These are phyloP conservation scores for Tridacna gigas DNA, from an alignment of 2,888 invertebrate genomes.

Conservation along the genomic window DNA sequence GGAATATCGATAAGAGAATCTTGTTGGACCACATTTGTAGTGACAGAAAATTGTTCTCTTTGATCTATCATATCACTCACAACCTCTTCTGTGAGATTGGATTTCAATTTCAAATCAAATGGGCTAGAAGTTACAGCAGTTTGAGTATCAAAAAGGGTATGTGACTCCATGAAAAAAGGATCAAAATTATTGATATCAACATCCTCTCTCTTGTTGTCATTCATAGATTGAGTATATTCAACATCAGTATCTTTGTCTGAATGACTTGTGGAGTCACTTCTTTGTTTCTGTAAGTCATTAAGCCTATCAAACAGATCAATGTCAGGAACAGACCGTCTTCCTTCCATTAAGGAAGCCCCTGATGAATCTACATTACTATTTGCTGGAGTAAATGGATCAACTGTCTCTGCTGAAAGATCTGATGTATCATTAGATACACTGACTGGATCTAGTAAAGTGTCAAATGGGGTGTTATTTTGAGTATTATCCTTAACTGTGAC, in stretches of 20 bases:
- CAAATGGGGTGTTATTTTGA: not conserved
- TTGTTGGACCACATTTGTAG: not conserved
- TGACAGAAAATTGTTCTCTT: too few species aligned
- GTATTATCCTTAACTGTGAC: not conserved
- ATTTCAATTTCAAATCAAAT: too few species aligned
- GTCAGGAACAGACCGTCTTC: constrained; percentile 22
- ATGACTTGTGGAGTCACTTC: constrained; percentile 11
- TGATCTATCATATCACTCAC: too few species aligned
- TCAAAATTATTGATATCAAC: constrained; percentile 8
- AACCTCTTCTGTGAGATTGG: too few species aligned
- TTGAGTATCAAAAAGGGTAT: not conserved
- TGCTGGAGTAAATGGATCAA: constrained; percentile 83
- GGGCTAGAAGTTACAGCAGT: not conserved
- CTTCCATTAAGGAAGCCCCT: constrained; percentile 14
- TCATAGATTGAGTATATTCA: not conserved
- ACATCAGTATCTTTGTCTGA: constrained; percentile 6
- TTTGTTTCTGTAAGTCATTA: constrained; percentile 11
- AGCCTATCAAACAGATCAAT: constrained; percentile 34
- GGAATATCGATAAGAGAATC: not conserved
- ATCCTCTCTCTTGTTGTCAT: not conserved
- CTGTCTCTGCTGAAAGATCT: not conserved
- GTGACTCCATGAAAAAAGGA: not conserved
- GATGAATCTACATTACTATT: constrained; percentile 83
- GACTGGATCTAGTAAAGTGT: not conserved
- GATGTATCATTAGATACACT: not conserved